Base-by-base conservation (phyloP, 2,888 invertebrate species). In the Rotaria socialis region DNA sequence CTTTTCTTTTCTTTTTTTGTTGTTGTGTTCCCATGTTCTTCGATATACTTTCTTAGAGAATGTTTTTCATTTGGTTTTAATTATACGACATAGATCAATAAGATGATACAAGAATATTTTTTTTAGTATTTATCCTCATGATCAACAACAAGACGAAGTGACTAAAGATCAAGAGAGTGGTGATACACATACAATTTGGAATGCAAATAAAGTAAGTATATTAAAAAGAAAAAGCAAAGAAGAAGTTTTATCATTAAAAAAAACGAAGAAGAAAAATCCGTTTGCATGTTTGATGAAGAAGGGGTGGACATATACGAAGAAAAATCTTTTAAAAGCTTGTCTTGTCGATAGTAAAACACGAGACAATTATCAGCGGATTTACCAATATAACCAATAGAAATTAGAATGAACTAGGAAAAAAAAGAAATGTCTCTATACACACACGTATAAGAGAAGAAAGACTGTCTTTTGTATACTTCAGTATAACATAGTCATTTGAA, bases 101-200 rank as follows among this genome's bases (percentile, higher is more conserved):
- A 60, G 58, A 60, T 60, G 58, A 60, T 60, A 60, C 58, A 60
- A 60, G 11, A 6, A 60, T 60, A 60, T 60, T 60, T 60, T 60
- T 60, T 60, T 60, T 60, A 60, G 58, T 60, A 60, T 60, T 60
- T 60, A 60, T 60, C 58, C 58, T 3, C 58, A 60, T 60, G 58
- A 60, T 60, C 58, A 60, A 60, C 58, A 60, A 60, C 58, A 60
- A 60, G 58, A 60, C 58, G 58, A 60, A 60, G 58, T 60, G 58
- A 60, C 58, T 60, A 60, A 60, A 60, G 58, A 60, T 60, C 58
- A 60, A 60, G 58, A 60, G 14, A 60, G 58, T 60, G 58, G 3
- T 60, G 58, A 60, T 60, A 60, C 58, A 60, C 58, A 60, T 60
- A 74, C 74, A 74, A 74, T 74, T 74, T 74, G 74, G 74, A 74